Evolutionary conservation across 2,113 vertebrate genomes (phyloP), one percentile per base, ranked within the genome.

Genomic region (Hymenochirus boettgeri): DNA sequence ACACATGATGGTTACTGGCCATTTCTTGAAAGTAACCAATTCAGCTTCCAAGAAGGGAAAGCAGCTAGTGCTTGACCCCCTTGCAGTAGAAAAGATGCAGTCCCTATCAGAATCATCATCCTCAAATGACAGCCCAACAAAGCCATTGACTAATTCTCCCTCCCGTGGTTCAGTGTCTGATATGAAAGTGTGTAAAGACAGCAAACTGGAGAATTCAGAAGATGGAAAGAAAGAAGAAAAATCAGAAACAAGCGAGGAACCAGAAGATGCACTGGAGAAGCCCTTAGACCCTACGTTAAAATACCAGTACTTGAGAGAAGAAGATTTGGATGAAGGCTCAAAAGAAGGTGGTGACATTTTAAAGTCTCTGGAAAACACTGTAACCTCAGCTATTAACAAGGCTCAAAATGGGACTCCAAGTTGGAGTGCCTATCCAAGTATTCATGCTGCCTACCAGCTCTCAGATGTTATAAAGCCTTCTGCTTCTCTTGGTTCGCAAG

Each of bases 1-100:
- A 15, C 96, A 99, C 65, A 99, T 99, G 96, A 99, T 99, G 96
- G 95, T 99, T n/a, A 99, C 96, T 0, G 96, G 96, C 7, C 96
- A 99, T 77, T 99, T 99, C 72, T 86, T 99, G 73, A 99, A 99
- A 80, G 96, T 99, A 75, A 98, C 96, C 15, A 99, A 92, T 77
- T 97, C 95, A 0, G 95, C 96, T 60, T 97, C 95, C 39, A 99
- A 99, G 83, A 99, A 99, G 70, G 96, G 96, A 17, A 99, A 98
- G 73, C 95, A 98, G 73, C 84, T 99, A 71, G 92, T 95, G 29
- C 80, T 98, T 3, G 96, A 98, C 77, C 94, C 93, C 0, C 69
- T 98, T 63, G 94, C 94, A 0, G 88, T 97, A 71, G 95, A 98
- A 80, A 99, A 98, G 79, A 96, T 97, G 83, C 96, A 99, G 18